Evolutionary conservation across 2,888 invertebrate genomes (phyloP).

Genomic region (Plemyria rubiginata): DNA sequence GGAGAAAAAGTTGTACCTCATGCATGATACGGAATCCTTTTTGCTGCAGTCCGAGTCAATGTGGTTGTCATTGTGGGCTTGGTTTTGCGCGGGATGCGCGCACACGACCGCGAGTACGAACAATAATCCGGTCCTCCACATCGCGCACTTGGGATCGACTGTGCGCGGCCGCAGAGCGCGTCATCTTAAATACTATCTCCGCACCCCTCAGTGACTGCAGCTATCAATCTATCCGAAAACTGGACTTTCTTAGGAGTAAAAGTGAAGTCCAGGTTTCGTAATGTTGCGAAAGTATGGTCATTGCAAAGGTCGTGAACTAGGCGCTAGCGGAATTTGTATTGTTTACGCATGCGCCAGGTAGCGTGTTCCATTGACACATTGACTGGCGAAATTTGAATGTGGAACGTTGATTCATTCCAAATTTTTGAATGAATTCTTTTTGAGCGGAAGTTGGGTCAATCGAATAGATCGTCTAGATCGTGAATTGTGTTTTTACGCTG

Average conservation of each 20-base stretch:
- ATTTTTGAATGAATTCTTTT: not conserved
- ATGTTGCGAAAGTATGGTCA: constrained; percentile 71
- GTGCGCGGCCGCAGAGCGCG: constrained; percentile 63
- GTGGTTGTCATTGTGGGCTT: constrained; percentile 90
- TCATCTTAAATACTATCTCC: constrained; percentile 73
- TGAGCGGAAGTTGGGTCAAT: too few species aligned
- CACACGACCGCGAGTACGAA: constrained; percentile 79
- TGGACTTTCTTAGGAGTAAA: constrained; percentile 82
- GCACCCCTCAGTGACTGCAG: constrained; percentile 56
- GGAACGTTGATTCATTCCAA: not conserved
- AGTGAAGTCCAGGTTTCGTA: constrained; percentile 80
- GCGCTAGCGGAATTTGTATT: constrained; percentile 33
- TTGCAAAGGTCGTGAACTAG: constrained; percentile 64
- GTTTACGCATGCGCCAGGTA: constrained; percentile 26
- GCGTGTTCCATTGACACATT: constrained; percentile 31
- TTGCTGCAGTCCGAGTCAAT: constrained; percentile 91
- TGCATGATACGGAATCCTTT: constrained; percentile 93
- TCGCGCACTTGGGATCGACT: constrained; percentile 68
- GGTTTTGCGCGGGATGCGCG: constrained; percentile 90
- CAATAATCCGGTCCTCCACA: constrained; percentile 71
- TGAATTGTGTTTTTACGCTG: too few species aligned
- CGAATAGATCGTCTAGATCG: too few species aligned
- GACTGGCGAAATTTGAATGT: constrained; percentile 16
- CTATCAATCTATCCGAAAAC: constrained; percentile 67
- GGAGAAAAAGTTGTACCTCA: constrained; percentile 94